A percentile compares a stretch with the other conserved stretches of the same genome.
Evolutionary conservation across 37 sponge, comb jelly and placozoan genomes (phyloP).

Genomic region (Mnemiopsis leidyi): DNA sequence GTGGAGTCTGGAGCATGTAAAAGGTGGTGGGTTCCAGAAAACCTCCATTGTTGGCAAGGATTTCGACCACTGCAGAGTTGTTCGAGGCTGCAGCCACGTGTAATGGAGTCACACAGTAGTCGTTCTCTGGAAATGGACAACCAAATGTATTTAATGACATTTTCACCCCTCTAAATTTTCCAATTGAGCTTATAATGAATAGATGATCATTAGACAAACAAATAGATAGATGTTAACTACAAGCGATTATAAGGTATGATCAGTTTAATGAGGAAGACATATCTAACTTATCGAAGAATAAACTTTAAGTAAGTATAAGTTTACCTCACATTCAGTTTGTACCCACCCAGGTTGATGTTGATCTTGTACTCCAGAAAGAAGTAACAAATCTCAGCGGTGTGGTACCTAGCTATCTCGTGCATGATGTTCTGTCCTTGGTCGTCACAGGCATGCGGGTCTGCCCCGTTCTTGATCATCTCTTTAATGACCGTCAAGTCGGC

Average conservation of each 20-base stretch:
- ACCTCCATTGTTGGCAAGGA: constrained; percentile 68
- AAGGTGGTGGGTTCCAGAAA: constrained; percentile 67
- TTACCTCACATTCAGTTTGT: no score
- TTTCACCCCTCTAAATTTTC: no score
- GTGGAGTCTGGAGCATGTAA: constrained; percentile 68
- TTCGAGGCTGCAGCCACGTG: constrained; percentile 72
- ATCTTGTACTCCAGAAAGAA: constrained; percentile 65
- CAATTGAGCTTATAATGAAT: no score
- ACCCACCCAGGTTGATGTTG: constrained; percentile 61
- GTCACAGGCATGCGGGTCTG: constrained; percentile 64
- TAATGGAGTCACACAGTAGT: constrained; percentile 68
- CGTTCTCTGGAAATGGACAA: constrained; percentile 63
- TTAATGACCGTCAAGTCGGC: constrained; percentile 65
- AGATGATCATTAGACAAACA: no score
- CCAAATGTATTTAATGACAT: no score
- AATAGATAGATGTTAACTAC: no score
- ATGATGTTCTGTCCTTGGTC: constrained; percentile 55
- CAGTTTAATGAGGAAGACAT: no score
- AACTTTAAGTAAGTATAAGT: no score
- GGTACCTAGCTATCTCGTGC: constrained; percentile 69
- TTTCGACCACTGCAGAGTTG: constrained; percentile 67
- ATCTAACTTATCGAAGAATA: no score
- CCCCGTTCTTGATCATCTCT: constrained; percentile 67
- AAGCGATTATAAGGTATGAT: no score
- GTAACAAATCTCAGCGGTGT: constrained; percentile 63